These are phyloP conservation scores for Cyprinodon brontotheroides DNA, from an alignment of 2,113 vertebrate genomes.

Conservation along the genomic window DNA sequence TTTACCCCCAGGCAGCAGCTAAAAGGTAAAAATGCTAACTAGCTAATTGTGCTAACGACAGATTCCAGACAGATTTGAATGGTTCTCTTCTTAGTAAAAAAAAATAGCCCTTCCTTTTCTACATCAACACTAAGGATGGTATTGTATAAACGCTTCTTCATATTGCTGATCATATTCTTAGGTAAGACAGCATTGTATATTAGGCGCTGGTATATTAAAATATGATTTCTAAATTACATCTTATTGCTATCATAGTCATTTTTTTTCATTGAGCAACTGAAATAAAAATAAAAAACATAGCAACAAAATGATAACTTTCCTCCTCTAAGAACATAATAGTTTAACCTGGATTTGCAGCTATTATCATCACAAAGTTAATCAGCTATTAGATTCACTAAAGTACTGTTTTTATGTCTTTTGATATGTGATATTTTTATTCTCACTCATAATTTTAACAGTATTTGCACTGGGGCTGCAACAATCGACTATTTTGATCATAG, in stretches of 20 bases:
- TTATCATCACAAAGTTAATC: not conserved
- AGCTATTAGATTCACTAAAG: too few relatives aligned
- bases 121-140: not conserved
- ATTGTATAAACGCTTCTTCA: not conserved
- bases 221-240: not conserved
- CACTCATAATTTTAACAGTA: too few relatives aligned
- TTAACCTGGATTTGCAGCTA: not conserved
- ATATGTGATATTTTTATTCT: too few relatives aligned
- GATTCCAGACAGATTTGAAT: too few relatives aligned
- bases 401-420: too few relatives aligned
- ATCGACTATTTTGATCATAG: too few relatives aligned
- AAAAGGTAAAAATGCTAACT: conserved; percentile 67
- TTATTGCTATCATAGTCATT: not conserved
- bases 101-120: not conserved
- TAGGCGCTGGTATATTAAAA: not conserved
- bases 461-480: too few relatives aligned
- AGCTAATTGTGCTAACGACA: conserved; percentile 7
- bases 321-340: not conserved
- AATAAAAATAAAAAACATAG: not conserved
- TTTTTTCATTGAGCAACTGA: not conserved
- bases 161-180: too few relatives aligned
- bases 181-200: not conserved
- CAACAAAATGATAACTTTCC: too few relatives aligned
- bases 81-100: not conserved
- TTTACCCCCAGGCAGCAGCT: conserved; percentile 39